Base-by-base conservation (phyloP, 1,140 invertebrate genomes). In the Manduca sexta region DNA sequence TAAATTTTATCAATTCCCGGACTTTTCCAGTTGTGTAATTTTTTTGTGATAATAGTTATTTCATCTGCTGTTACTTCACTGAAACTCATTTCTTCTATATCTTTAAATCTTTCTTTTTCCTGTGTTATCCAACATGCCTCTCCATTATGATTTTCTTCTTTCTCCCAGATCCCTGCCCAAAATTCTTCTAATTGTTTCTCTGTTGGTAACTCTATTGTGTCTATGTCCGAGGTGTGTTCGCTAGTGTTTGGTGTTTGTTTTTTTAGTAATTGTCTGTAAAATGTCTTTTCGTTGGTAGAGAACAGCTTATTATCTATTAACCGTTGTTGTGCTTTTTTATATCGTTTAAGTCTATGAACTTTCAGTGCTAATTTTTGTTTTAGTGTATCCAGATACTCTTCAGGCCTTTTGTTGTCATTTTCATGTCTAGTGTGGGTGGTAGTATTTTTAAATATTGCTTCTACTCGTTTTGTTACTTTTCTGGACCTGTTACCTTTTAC, bases 281-380 rank as follows among this genome's bases (percentile, higher is more conserved):
- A 60, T 12, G 7, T 2, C 18, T 60, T 64, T 49, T 64, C 61
- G 14, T 57, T 64, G 2, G 12, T 50, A 5, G 11, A n/a, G 45
- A 68, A 63, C 44, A 52, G 12, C 7, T 10, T 34, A 44, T 57
- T 60, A 17, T 60, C 42, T 11, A 53, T 7, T 47, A 52, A 60
- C 2, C 57, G 26, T 31, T 55, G 2, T 29, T 44, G 33, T 34
- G 46, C 38, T 45, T 58, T 64, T 33, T 38, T 52, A 15, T 60
- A 64, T 31, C 62, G 45, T 14, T n/a, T 40, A 30, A 59, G 38
- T 42, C 56, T 53, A 17, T 58, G 46, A 1, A 14, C 40, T 46
- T 62, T 54, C 10, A 61, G n/a, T 1, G 38, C n/a, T 17, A 61
- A 43, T 38, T 51, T 61, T 45, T 56, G 58, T 45, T 61, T 61